Evolutionary conservation across 2,888 invertebrate species (phyloP).

Genomic region (Automeris io): DNA sequence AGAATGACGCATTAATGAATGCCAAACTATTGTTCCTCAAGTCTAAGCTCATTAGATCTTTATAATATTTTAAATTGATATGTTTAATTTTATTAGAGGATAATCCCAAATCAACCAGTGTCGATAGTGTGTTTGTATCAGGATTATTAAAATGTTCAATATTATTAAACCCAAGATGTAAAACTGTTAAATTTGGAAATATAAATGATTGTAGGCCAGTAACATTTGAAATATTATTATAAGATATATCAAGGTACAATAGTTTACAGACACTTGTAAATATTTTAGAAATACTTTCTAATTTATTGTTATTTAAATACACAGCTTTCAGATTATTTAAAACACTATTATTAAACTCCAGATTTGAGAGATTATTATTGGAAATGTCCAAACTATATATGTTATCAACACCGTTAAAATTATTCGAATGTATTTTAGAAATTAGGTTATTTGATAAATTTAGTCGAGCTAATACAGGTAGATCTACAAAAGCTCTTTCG

Average conservation of each 20-base stretch:
- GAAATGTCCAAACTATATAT: conserved; percentile 56
- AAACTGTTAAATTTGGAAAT: conserved; percentile 35
- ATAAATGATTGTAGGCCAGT: conserved; percentile 21
- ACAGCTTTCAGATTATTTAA: conserved; percentile 42
- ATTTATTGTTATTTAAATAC: conserved; percentile 45
- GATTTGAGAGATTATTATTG: conserved; percentile 33
- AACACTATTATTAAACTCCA: conserved; percentile 30
- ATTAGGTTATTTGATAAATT: conserved; percentile 54
- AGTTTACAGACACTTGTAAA: conserved; percentile 30
- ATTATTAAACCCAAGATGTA: conserved; percentile 43
- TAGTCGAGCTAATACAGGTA: conserved; percentile 45
- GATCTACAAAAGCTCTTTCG: conserved; percentile 40
- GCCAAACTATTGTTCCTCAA: conserved; percentile 42
- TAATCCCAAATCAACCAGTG: conserved; percentile 40
- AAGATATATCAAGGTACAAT: conserved; percentile 42
- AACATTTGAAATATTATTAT: conserved; percentile 36
- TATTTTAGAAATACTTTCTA: conserved; percentile 29
- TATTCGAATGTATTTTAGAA: conserved; percentile 35
- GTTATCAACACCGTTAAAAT: conserved; percentile 44
- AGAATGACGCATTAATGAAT: conserved; percentile 35
- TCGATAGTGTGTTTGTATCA: conserved; percentile 34
- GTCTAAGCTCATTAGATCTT: conserved; percentile 39
- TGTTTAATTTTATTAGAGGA: conserved; percentile 39
- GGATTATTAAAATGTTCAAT: conserved; percentile 45
- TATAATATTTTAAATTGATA: conserved; percentile 45